Conservation (phyloP, 2,888 invertebrate genomes). For the Leucophora obtusa region DNA sequence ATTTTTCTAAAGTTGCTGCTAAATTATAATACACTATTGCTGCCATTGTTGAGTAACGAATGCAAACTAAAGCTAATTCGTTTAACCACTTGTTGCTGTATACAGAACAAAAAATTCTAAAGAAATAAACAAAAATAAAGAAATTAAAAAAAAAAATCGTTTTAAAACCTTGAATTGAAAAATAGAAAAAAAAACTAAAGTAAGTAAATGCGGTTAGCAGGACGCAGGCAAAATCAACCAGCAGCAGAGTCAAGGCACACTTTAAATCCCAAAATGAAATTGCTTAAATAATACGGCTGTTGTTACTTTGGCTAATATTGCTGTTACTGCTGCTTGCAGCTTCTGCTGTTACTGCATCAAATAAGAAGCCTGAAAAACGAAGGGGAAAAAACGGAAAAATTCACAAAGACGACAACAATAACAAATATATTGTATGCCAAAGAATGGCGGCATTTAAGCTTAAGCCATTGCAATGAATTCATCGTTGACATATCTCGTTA, state of each 20-base stretch:
- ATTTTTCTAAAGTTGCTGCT: neutral
- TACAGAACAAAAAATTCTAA: constrained; percentile 20
- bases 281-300: constrained; percentile 58
- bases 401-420: constrained; percentile 57
- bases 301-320: constrained; percentile 12
- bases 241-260: constrained; percentile 53
- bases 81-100: constrained; percentile 56
- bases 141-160: constrained; percentile 56
- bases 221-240: constrained; percentile 31
- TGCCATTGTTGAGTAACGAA: constrained; percentile 12
- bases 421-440: constrained; percentile 66
- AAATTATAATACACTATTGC: neutral
- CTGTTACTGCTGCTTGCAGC: constrained; percentile 24
- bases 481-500: constrained; percentile 79
- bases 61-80: constrained; percentile 56
- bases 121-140: constrained; percentile 53
- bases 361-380: constrained; percentile 31
- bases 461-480: constrained; percentile 78
- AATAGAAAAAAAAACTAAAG: constrained; percentile 41
- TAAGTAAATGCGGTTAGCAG: constrained; percentile 48
- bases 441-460: constrained; percentile 78
- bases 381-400: constrained; percentile 31
- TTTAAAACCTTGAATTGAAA: constrained; percentile 46
- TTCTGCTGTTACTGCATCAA: constrained; percentile 19
- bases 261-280: constrained; percentile 62